Percentiles rank a stretch among this genome's conserved stretches.
Evolutionary conservation across 2,797 vertebrate species (phyloP).

Genomic region (Coregonus suidteri): DNA sequence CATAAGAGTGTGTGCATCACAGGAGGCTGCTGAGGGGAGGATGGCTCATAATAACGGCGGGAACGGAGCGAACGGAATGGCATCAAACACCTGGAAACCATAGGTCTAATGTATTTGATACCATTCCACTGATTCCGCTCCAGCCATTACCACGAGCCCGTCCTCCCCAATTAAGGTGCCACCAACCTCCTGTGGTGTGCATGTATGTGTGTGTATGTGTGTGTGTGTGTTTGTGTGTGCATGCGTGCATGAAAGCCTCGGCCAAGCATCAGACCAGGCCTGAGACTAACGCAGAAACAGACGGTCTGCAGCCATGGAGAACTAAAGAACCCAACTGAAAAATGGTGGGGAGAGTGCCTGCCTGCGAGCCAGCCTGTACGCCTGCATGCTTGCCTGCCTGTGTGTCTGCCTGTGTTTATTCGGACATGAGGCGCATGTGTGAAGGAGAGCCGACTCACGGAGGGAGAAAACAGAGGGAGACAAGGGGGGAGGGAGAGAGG

Average conservation of each 20-base stretch:
- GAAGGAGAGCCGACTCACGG: not conserved
- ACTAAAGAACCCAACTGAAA: not conserved
- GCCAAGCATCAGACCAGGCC: not conserved
- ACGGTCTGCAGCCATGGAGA: not conserved
- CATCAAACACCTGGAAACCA: too few relatives aligned
- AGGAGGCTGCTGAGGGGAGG: too few relatives aligned
- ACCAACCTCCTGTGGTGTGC: not conserved
- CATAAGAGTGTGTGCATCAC: too few relatives aligned
- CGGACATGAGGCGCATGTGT: not conserved
- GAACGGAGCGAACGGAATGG: too few relatives aligned
- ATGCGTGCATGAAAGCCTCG: not conserved
- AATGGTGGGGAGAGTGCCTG: not conserved
- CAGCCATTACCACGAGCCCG: too few relatives aligned
- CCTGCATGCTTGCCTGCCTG: not conserved
- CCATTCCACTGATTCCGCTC: too few relatives aligned
- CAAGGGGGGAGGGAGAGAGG: not conserved
- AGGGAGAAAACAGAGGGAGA: not conserved
- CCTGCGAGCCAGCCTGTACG: not conserved
- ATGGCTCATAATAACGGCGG: too few relatives aligned
- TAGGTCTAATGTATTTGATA: too few relatives aligned
- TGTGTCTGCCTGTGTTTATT: not conserved
- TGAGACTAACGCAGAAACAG: constrained; percentile 7
- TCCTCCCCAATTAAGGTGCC: too few relatives aligned
- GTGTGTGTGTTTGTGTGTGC: constrained; percentile 2
- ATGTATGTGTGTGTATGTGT: constrained; percentile 5